Evolutionary conservation across 2,797 vertebrate genomes (phyloP).

Genomic region (Halcyon smyrnensis): DNA sequence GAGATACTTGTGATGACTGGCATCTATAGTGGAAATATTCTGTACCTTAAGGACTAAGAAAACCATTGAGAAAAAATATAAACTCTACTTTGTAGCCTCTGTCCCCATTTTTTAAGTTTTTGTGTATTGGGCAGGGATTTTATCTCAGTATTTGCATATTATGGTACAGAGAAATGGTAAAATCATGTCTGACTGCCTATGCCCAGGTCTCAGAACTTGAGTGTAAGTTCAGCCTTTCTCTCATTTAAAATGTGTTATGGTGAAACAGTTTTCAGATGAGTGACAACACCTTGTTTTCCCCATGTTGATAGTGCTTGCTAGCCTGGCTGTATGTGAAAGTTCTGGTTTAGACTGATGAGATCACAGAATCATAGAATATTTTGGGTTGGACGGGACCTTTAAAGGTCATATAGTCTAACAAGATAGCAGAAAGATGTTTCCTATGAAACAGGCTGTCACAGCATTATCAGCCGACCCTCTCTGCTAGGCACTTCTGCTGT

Average conservation of each 20-base stretch:
- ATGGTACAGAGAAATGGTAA: not conserved
- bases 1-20: not conserved
- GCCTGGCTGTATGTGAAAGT: not conserved
- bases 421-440: not conserved
- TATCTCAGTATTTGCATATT: not conserved
- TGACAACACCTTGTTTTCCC: not conserved
- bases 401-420: not conserved
- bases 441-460: not conserved
- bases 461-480: not conserved
- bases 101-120: not conserved
- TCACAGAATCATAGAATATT: not conserved
- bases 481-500: not conserved
- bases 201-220: not conserved
- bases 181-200: fast-evolving
- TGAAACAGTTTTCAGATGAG: not conserved
- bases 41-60: not conserved
- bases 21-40: not conserved
- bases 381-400: not conserved
- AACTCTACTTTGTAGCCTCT: not conserved
- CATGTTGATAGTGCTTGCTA: not conserved
- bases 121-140: not conserved
- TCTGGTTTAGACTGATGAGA: not conserved
- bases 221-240: not conserved
- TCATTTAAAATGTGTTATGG: not conserved
- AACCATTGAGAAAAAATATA: not conserved